These are phyloP conservation scores for Limnephilus lunatus DNA, from an alignment of 2,888 invertebrate genomes.

Conservation along the genomic window DNA sequence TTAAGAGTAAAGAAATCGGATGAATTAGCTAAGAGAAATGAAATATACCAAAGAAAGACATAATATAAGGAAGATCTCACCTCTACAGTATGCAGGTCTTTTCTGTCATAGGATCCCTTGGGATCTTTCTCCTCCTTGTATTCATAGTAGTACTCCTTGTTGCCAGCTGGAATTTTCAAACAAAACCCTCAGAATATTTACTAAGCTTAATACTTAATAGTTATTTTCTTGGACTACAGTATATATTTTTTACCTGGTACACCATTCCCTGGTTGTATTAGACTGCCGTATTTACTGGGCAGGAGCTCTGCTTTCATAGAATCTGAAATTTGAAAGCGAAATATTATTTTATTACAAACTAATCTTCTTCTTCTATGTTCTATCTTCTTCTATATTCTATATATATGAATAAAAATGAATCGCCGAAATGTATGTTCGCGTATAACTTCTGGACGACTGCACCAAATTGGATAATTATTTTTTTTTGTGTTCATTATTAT, in stretches of 20 bases:
- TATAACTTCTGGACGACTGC: too few relatives aligned
- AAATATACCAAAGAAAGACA: not conserved
- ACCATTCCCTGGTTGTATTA: slow-evolving; percentile 69
- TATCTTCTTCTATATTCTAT: too few relatives aligned
- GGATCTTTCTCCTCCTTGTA: slow-evolving; percentile 76
- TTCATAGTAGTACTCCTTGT: slow-evolving; percentile 76
- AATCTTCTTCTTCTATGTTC: too few relatives aligned
- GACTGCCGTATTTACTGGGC: slow-evolving; percentile 75
- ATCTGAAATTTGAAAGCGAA: slow-evolving; percentile 69
- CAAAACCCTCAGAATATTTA: not conserved
- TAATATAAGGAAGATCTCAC: slow-evolving; percentile 65
- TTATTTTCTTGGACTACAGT: not conserved
- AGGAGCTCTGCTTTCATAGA: slow-evolving; percentile 75
- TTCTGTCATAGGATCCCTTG: slow-evolving; percentile 75
- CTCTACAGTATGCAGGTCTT: slow-evolving; percentile 75
- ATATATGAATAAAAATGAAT: too few relatives aligned
- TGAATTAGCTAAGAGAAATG: not conserved
- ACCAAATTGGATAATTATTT: too few relatives aligned
- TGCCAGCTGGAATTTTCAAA: slow-evolving; percentile 67
- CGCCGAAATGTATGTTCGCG: too few relatives aligned
- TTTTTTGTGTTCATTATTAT: too few relatives aligned
- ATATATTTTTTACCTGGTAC: slow-evolving; percentile 56
- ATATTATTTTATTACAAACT: not conserved
- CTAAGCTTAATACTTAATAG: not conserved
- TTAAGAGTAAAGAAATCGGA: not conserved